Conservation (phyloP, 2,888 invertebrate genomes). For the Nyleta sp. region DNA sequence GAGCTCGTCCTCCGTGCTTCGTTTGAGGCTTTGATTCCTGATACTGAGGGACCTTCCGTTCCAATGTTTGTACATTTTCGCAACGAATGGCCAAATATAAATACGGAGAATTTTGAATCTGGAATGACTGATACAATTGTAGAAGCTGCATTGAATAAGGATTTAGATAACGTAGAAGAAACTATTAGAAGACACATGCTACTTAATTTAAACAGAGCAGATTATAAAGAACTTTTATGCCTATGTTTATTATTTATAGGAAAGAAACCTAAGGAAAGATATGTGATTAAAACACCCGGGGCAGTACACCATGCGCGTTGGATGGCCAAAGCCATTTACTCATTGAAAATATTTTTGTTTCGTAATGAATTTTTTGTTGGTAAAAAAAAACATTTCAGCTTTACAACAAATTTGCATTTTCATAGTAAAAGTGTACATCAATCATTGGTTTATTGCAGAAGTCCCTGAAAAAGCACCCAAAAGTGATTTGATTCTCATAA, state of each 20-base stretch:
- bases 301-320: constrained; percentile 20
- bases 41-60: constrained; percentile 25
- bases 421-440: constrained; percentile 9
- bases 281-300: constrained; percentile 25
- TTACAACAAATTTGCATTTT: constrained; percentile 19
- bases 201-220: constrained; percentile 20
- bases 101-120: constrained; percentile 5
- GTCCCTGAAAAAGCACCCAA: not conserved
- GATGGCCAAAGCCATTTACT: constrained; percentile 23
- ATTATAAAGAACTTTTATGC: constrained; percentile 30
- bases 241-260: constrained; percentile 20
- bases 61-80: constrained; percentile 42
- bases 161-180: constrained; percentile 17
- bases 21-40: constrained; percentile 33
- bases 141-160: constrained; percentile 2
- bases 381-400: no score
- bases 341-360: constrained; percentile 20
- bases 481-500: constrained; percentile 2
- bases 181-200: constrained; percentile 14
- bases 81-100: constrained; percentile 14
- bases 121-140: constrained; percentile 17
- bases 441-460: constrained; percentile 2
- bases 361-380: no score
- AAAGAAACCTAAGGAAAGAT: constrained; percentile 10
- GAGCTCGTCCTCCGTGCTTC: constrained; percentile 42